Base-by-base conservation (phyloP, 2,113 vertebrate genomes). In the Lycaon pictus region DNA sequence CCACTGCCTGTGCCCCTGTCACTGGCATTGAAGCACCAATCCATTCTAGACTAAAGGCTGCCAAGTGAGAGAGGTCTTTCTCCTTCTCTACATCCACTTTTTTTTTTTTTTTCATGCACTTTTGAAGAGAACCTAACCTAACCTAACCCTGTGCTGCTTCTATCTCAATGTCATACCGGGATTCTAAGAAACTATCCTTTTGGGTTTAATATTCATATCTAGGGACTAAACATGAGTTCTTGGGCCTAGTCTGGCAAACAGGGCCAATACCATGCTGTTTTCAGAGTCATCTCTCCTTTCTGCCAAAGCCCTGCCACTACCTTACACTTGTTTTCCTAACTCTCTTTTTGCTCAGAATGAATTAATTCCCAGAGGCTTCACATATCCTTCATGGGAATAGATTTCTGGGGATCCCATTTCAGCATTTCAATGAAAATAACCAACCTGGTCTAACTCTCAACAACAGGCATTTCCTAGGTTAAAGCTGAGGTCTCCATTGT, bases 371-470 rank as follows among this genome's bases (percentile, higher is more conserved):
- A 90, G 58, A 11, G 0, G 3, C 16, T 90, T 74, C 86, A 19
- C 3, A 91, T 69, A 85, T 79, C 58, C 48, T 94, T 92, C 25
- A 56, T 32, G 8, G 53, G 86, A 65, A 65, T 4, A 77, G 48
- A 88, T 93, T 67, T 92, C 55, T 77, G 71, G 29, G 74, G 13
- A 85, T 82, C 3, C 0, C 10, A 72, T 69, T 0, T 16, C 51
- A 94, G 19, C 1, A 90, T 85, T 37, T 71, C 56, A 84, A 25
- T 93, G 65, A 83, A 93, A 92, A 90, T 83, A 35, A 67, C 19
- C 22, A 79, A 63, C 1, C 8, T 96, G 37, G 22, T 77, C 29
- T 69, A 83, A 89, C 65, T 74, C 7, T 83, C 62, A 81, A 35
- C 23, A 82, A 63, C n/a, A 60, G 56, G 84, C 37, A 63, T 16